Evolutionary conservation across 2,113 vertebrate species (phyloP).

Genomic region (Puma concolor): DNA sequence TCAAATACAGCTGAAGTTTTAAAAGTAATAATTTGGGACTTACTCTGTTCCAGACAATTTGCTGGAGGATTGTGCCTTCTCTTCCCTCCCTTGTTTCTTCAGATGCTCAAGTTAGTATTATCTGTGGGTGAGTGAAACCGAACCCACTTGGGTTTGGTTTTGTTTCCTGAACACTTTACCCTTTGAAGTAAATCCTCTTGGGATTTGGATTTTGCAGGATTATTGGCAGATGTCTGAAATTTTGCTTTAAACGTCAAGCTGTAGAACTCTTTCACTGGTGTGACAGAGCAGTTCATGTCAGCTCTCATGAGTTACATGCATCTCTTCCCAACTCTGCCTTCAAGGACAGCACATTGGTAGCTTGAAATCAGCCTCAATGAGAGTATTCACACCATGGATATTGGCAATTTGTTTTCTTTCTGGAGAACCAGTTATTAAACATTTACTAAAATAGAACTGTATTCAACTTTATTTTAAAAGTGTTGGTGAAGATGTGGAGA

Average conservation of each 20-base stretch:
- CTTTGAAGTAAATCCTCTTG: conserved; percentile 31
- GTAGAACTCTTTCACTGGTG: not conserved
- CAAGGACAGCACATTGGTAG: not conserved
- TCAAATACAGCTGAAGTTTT: not conserved
- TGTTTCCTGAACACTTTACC: conserved; percentile 7
- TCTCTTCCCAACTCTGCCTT: not conserved
- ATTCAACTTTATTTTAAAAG: not conserved
- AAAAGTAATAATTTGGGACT: not conserved
- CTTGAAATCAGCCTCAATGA: not conserved
- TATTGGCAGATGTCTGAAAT: conserved; percentile 21
- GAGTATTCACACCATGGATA: not conserved
- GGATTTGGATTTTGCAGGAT: not conserved
- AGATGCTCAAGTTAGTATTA: not conserved
- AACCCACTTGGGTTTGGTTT: not conserved
- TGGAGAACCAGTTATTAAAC: not conserved
- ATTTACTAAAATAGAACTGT: conserved; percentile 25
- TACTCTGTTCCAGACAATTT: not conserved
- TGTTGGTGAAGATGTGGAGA: not conserved
- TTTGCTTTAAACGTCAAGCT: not conserved
- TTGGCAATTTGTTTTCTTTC: not conserved
- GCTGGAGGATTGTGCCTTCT: not conserved
- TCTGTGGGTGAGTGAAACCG: not conserved
- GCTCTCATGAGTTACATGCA: no score
- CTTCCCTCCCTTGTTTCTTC: not conserved
- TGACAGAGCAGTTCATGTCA: not conserved